These are phyloP conservation scores for Torymus auratus DNA, from an alignment of 2,888 invertebrate species.

Conservation along the genomic window DNA sequence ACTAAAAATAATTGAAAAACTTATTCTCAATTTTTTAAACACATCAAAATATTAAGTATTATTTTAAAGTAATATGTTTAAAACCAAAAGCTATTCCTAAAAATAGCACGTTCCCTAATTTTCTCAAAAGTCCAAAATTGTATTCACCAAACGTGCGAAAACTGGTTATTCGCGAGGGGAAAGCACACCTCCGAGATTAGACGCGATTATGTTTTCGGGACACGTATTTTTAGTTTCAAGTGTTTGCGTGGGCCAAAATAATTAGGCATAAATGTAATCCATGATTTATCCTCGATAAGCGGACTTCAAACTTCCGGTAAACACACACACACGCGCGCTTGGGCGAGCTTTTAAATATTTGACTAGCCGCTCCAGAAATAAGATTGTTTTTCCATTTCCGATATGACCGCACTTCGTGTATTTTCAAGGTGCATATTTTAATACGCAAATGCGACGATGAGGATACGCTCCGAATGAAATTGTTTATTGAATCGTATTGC, in stretches of 20 bases:
- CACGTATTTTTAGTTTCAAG: constrained; percentile 22
- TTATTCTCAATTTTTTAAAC: no score
- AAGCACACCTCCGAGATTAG: background rate
- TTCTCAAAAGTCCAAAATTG: no score
- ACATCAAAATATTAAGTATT: no score
- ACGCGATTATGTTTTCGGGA: background rate
- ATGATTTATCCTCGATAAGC: constrained; percentile 39
- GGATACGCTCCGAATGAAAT: no score
- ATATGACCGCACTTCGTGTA: background rate
- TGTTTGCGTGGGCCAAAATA: constrained; percentile 26
- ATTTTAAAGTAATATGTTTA: no score
- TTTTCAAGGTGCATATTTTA: background rate
- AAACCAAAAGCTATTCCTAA: no score
- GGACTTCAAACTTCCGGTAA: constrained; percentile 23
- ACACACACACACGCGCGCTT: background rate
- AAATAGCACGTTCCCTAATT: no score
- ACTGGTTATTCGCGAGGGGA: background rate
- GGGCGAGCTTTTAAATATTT: constrained; percentile 20
- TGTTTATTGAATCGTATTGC: no score
- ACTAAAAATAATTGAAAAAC: no score
- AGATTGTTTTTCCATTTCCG: background rate
- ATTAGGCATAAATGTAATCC: constrained; percentile 39
- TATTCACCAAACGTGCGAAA: no score
- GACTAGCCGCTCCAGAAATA: constrained; percentile 22
- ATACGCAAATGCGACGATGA: no score